These are phyloP conservation scores for Dendropsophus ebraccatus DNA, from an alignment of 2,113 vertebrate genomes.

Conservation along the genomic window DNA sequence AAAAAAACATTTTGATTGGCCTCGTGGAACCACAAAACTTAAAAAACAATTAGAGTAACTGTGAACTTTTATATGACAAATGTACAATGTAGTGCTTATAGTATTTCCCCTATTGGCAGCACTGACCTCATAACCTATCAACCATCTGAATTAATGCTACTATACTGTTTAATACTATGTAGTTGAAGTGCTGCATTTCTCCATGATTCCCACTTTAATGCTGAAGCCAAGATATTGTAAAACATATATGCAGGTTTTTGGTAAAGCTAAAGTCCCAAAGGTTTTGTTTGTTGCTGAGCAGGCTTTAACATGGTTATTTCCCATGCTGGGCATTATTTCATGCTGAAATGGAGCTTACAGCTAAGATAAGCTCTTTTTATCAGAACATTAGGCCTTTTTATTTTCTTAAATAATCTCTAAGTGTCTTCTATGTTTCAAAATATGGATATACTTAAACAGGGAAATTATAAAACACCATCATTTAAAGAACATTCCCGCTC, in stretches of 20 bases:
- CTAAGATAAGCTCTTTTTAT: slow-evolving; percentile 56
- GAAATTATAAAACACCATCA: slow-evolving; percentile 41
- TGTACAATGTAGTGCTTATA: neutral
- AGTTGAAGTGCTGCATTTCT: neutral
- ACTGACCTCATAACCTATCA: neutral
- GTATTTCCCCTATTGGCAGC: neutral
- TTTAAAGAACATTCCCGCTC: slow-evolving; percentile 40
- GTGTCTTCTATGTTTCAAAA: slow-evolving; percentile 35
- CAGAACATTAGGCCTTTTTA: slow-evolving; percentile 42
- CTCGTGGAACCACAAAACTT: neutral
- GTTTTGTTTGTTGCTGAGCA: slow-evolving; percentile 54
- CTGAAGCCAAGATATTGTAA: slow-evolving; percentile 23
- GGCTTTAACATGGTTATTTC: slow-evolving; percentile 55
- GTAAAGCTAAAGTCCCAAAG: slow-evolving; percentile 40
- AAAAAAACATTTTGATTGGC: neutral
- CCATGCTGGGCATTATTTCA: slow-evolving; percentile 52
- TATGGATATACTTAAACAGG: slow-evolving; percentile 29
- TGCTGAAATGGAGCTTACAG: slow-evolving; percentile 52
- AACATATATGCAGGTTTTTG: slow-evolving; percentile 48
- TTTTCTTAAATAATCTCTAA: slow-evolving; percentile 42
- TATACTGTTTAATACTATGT: neutral
- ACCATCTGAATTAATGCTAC: neutral
- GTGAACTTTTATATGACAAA: too few relatives aligned
- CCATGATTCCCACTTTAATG: neutral
- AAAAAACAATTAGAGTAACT: too few relatives aligned